Evolutionary conservation across 2,888 invertebrate genomes (phyloP).

Genomic region (Periphyllus acericola): DNA sequence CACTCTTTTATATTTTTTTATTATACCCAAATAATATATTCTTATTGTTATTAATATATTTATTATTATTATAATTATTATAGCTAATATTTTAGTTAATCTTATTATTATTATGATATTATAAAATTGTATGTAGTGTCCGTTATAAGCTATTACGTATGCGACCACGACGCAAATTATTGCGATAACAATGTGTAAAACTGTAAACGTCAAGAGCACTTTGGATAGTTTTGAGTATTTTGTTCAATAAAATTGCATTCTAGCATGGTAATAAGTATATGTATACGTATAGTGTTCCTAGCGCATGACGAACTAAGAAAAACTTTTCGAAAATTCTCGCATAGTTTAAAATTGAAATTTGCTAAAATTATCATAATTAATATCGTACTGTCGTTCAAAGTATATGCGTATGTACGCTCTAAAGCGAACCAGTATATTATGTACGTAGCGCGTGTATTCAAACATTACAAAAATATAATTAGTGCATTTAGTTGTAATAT

Average conservation of each 20-base stretch:
- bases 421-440: neutral
- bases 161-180: neutral
- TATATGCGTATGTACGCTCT: neutral
- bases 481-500: conserved; percentile 32
- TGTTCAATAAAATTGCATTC: neutral
- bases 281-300: neutral
- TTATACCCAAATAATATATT: too few relatives aligned
- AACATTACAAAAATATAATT: conserved; percentile 35
- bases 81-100: neutral
- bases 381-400: conserved; percentile 5
- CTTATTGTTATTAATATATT: too few relatives aligned
- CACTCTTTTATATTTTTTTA: too few relatives aligned
- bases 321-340: conserved; percentile 1
- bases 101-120: too few relatives aligned
- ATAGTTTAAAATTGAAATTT: conserved; percentile 17
- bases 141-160: neutral
- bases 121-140: too few relatives aligned
- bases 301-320: neutral
- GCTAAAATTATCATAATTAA: conserved; percentile 8
- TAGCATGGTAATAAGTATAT: neutral
- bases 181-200: too few relatives aligned
- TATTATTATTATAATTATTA: too few relatives aligned
- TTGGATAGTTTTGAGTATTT: neutral
- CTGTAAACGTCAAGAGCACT: neutral
- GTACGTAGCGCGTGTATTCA: neutral